phyloP scores from a whole-genome alignment of 2,797 vertebrate genomes.

The Tragopan temminckii region DNA sequence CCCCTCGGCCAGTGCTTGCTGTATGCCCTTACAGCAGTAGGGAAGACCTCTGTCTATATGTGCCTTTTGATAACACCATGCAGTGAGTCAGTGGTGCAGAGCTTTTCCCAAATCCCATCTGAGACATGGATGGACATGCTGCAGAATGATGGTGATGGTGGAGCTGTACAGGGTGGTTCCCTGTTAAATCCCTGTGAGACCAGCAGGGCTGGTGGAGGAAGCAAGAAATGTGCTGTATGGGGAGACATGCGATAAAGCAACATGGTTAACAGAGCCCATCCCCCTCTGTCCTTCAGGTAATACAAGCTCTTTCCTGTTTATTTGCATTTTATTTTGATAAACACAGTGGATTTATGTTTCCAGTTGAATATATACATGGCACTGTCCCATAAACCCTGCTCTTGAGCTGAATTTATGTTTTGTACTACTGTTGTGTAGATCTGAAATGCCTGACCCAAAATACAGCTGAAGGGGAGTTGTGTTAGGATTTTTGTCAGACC shows the following conservation, averaged over 20 bases:
- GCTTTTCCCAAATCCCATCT: not conserved
- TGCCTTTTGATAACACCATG: not conserved
- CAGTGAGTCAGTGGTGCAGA: not conserved
- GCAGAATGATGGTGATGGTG: not conserved
- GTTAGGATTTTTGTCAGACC: not conserved
- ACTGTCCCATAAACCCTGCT: not conserved
- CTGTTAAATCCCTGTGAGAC: not conserved
- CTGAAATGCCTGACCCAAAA: not conserved
- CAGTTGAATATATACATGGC: not conserved
- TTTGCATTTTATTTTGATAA: slow-evolving; percentile 8
- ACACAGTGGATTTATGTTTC: not conserved
- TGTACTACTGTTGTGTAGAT: not conserved
- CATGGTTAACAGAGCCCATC: not conserved
- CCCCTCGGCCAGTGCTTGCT: not conserved
- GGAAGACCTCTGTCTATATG: not conserved
- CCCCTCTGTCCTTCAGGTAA: not conserved
- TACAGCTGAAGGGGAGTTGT: not conserved
- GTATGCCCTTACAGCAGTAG: not conserved
- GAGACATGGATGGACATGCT: not conserved
- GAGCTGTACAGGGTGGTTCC: not conserved
- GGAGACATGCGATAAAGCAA: not conserved
- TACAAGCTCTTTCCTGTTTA: not conserved
- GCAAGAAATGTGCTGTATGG: fast-evolving
- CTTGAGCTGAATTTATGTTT: not conserved
- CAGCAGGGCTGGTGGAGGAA: not conserved